These are phyloP conservation scores for Pseudomyrmex dendroicus DNA, from an alignment of 1,140 invertebrate genomes.

Conservation along the genomic window DNA sequence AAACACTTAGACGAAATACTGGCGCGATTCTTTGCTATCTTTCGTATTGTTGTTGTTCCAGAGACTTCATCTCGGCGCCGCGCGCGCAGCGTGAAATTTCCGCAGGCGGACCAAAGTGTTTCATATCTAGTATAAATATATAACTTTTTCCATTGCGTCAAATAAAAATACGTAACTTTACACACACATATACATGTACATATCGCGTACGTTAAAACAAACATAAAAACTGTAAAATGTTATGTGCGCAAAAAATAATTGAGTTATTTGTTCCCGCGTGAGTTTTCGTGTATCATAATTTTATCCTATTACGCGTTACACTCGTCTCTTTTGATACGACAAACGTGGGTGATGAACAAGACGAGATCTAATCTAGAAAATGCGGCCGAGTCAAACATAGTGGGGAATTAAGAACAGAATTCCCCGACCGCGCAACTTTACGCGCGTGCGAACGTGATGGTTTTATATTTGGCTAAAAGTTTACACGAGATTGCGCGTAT, in stretches of 20 bases:
- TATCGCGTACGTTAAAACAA: not conserved
- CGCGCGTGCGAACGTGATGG: conserved; percentile 2
- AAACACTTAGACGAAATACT: conserved; percentile 41
- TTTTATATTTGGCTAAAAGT: not conserved
- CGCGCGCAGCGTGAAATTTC: conserved; percentile 15
- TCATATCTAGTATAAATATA: conserved; percentile 4
- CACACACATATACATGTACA: not conserved
- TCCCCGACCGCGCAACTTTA: not conserved
- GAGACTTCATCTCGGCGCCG: conserved; percentile 19
- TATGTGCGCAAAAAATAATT: not conserved
- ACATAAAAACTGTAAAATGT: not conserved
- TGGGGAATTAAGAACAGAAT: not conserved
- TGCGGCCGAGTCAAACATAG: conserved; percentile 18
- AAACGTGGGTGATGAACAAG: conserved; percentile 24
- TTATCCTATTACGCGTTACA: not conserved
- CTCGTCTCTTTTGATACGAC: conserved; percentile 50
- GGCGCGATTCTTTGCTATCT: conserved; percentile 28
- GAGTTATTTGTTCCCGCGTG: not conserved
- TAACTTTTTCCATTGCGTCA: too few species aligned
- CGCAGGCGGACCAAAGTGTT: not conserved
- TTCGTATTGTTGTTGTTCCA: conserved; percentile 43
- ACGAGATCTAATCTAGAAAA: conserved; percentile 52
- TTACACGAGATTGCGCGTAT: not conserved
- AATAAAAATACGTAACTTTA: not conserved
- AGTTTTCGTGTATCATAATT: not conserved